A percentile compares a stretch with the other conserved stretches of the same genome.
phyloP scores from a whole-genome alignment of 2,113 vertebrate genomes.

The Prionailurus bengalensis region DNA sequence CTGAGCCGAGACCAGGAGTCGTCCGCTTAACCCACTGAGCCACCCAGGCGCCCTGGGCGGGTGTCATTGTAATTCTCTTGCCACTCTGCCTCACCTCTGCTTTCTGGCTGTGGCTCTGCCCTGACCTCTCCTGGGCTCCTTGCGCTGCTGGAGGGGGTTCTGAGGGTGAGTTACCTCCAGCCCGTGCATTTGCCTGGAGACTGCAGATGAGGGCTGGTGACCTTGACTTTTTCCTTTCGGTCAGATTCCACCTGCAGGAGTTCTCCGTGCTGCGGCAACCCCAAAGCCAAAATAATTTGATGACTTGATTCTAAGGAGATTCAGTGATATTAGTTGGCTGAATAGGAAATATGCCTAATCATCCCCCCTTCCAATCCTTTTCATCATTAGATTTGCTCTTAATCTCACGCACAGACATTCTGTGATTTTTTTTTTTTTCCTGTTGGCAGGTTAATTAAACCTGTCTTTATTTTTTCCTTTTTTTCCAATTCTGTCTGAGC shows the following conservation, averaged over 20 bases:
- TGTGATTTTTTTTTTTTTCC: slow-evolving; percentile 63
- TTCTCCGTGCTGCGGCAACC: background rate
- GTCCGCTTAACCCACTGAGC: no score
- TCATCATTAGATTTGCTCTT: slow-evolving; percentile 82
- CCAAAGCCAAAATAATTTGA: slow-evolving; percentile 69
- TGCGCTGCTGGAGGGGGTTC: background rate
- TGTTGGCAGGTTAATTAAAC: slow-evolving; percentile 82
- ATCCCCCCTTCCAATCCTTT: slow-evolving; percentile 56
- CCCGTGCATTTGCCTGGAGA: rapidly evolving
- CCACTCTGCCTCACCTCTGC: background rate
- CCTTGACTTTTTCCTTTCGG: background rate
- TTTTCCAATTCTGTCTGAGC: background rate
- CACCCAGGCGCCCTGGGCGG: no score
- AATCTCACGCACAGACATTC: slow-evolving; percentile 77
- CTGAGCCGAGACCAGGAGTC: no score
- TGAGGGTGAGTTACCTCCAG: background rate
- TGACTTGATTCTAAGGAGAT: slow-evolving; percentile 72
- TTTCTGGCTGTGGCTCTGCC: background rate
- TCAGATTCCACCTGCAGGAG: slow-evolving; percentile 12
- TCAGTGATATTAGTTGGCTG: slow-evolving; percentile 69
- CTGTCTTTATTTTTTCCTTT: slow-evolving; percentile 72
- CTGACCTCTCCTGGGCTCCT: background rate
- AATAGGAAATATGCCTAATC: slow-evolving; percentile 71
- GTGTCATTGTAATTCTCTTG: background rate
- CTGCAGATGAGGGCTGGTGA: background rate